Evolutionary conservation across 2,113 vertebrate genomes (phyloP).

Genomic region (Peucedramus taeniatus): DNA sequence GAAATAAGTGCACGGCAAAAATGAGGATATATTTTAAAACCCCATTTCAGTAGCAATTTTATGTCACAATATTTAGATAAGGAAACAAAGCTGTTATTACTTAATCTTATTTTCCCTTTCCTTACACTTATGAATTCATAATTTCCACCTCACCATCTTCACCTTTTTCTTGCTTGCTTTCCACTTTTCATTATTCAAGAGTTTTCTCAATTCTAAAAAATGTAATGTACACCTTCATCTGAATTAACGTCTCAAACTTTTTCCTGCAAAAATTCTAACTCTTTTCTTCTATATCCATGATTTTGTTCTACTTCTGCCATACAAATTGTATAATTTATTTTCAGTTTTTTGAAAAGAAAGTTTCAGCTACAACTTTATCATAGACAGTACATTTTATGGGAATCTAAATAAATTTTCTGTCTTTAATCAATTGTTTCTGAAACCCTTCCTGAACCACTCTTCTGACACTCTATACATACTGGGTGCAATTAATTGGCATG

Average conservation of each 20-base stretch:
- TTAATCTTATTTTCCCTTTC: background rate
- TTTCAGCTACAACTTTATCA: background rate
- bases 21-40: background rate
- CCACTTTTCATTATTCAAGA: background rate
- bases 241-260: background rate
- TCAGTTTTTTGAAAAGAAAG: background rate
- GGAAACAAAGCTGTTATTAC: background rate
- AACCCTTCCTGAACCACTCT: background rate
- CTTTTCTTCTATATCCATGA: background rate
- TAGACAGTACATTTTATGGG: background rate
- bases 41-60: background rate
- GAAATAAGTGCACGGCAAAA: background rate
- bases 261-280: background rate
- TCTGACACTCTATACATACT: background rate
- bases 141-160: background rate
- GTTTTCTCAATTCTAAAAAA: background rate
- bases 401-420: background rate
- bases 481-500: background rate
- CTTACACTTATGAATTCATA: background rate
- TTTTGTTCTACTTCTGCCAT: background rate
- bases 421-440: background rate
- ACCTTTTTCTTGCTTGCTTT: background rate
- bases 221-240: rapidly evolving
- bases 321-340: background rate
- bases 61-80: background rate